Base-by-base conservation (phyloP, 1,140 invertebrate species). In the Anthonomus grandis region DNA sequence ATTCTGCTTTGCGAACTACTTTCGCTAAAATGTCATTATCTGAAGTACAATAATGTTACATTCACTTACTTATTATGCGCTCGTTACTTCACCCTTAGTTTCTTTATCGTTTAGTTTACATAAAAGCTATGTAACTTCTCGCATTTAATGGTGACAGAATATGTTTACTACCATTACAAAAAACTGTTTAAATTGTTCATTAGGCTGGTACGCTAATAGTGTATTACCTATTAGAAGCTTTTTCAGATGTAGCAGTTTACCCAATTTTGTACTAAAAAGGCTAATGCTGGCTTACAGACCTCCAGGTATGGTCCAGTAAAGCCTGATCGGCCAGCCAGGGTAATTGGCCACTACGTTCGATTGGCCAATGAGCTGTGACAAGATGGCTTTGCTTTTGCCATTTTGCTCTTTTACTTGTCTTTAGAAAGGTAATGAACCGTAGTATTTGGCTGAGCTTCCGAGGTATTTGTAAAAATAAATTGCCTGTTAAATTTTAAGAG, bases 1-100 rank as follows among this genome's bases (percentile, higher is more conserved):
- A 63, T 63, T 63, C 61, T 39, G 57, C 44, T 60, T 57, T 55
- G 46, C 49, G 42, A 57, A 63, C 50, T 53, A 37, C 56, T 45
- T 37, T 47, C 34, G 42, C 52, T 47, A 47, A 46, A 37, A 47
- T 36, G 44, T 55, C 52, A 55, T 55, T 55, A 55, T 55, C 52
- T 55, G 31, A 46, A 55, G 52, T 55, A 38, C 31, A 54, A 44
- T 54, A 46, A 55, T 44, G 42, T 55, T 44, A 55, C 42, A 42
- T 47, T 47, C 52, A 55, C 52, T 55, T 37, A 55, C 52, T 55
- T 55, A 55, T 55, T 46, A 55, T 55, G 42, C 31, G 42, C 34
- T 55, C 34, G 19, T 45, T 38, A 46, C 47, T 55, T 36, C 24
- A 36, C 31, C 27, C 18, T 55, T 41, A 52, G 10, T 41, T 41